Percentiles rank a stretch among this genome's conserved stretches.
These are phyloP conservation scores for Egretta garzetta DNA, from an alignment of 2,113 vertebrate species.

Conservation along the genomic window DNA sequence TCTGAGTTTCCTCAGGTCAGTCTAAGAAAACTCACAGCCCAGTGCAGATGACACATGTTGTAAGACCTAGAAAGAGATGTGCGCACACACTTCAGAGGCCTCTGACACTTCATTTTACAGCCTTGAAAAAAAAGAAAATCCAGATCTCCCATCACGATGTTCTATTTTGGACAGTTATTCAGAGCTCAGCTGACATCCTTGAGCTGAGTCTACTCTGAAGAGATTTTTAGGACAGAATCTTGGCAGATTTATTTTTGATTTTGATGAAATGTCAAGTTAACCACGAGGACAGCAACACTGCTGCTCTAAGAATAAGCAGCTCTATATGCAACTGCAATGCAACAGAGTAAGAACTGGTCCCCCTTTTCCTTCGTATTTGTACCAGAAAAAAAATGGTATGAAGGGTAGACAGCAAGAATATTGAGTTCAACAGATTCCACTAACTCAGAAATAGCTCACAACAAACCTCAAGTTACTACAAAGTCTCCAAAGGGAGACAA, in stretches of 20 bases:
- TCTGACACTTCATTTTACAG: background rate
- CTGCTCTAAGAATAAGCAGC: conserved; percentile 23
- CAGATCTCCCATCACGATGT: background rate
- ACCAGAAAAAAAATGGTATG: background rate
- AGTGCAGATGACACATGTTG: background rate
- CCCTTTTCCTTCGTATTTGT: background rate
- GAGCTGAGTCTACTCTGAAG: background rate
- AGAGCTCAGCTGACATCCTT: conserved; percentile 20
- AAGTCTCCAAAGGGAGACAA: background rate
- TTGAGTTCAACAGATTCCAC: background rate
- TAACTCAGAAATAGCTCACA: background rate
- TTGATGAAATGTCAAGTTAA: conserved; percentile 36
- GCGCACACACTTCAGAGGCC: background rate
- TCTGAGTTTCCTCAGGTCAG: background rate
- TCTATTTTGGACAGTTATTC: conserved; percentile 32
- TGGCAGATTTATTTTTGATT: conserved; percentile 44
- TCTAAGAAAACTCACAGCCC: background rate
- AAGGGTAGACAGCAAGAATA: background rate
- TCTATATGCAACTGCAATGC: background rate
- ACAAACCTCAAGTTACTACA: background rate
- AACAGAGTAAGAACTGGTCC: background rate
- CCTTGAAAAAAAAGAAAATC: background rate
- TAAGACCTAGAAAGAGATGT: background rate
- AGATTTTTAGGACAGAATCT: background rate
- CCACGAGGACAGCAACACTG: background rate